Conservation (phyloP, 2,113 vertebrate genomes). For the Oceanodroma tethys region DNA sequence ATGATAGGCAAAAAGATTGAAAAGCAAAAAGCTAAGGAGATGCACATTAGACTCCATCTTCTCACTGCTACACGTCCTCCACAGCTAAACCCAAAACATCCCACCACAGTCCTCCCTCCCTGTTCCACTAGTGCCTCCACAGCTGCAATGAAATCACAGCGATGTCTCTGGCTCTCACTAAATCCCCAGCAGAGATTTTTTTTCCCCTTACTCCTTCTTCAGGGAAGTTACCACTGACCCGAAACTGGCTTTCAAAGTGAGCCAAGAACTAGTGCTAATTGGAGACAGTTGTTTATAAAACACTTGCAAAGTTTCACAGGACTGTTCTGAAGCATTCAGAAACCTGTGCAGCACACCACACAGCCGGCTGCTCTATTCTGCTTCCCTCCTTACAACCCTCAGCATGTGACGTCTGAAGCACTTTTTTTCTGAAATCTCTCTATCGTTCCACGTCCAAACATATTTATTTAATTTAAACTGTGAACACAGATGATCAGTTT, state of each 20-base stretch:
- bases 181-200: neutral
- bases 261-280: neutral
- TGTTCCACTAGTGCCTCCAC: neutral
- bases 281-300: neutral
- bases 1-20: neutral
- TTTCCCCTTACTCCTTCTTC: neutral
- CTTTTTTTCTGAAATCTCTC: neutral
- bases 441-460: neutral
- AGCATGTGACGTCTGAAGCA: neutral
- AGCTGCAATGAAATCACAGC: neutral
- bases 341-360: neutral
- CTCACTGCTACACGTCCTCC: neutral
- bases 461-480: slow-evolving; percentile 16
- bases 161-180: neutral
- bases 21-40: neutral
- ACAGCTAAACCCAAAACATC: neutral
- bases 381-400: neutral
- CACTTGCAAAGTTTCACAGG: neutral
- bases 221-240: neutral
- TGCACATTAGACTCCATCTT: neutral
- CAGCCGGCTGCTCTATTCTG: neutral
- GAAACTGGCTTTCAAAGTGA: neutral
- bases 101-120: neutral
- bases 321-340: neutral
- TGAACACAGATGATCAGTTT: neutral